Base-by-base conservation (phyloP, 2,797 vertebrate species). In the Sphenopsis melanotis region DNA sequence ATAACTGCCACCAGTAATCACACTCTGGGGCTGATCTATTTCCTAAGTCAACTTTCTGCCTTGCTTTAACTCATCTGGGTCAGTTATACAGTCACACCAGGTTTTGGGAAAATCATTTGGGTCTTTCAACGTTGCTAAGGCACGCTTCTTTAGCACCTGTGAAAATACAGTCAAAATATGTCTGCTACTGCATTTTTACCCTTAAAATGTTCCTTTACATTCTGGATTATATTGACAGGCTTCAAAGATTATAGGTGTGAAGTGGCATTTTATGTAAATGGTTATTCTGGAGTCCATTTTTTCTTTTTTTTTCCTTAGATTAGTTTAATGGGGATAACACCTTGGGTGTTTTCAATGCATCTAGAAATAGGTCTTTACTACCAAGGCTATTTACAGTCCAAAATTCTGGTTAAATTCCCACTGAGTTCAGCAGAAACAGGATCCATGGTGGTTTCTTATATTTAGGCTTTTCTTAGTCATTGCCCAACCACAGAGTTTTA, bases 391-490 rank as follows among this genome's bases (percentile, higher is more conserved):
- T 52, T 7, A 16, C 52, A 78, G 30, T 61, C 87, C 84, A 85
- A 34, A 83, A 61, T 82, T 52, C 78, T 93, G 71, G 68, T 83
- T 63, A 81, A 92, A 91, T 87, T 95, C 90, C 68, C 72, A 81
- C 92, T 89, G 92, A 95, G 65, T 93, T 96, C 72, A 95, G 91
- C 87, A 94, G 87, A 90, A 96, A 93, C 34, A 68, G 17, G 26
- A 91, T 61, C 79, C 69, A 66, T 4, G 9, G 81, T 37, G 79
- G 92, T 89, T 95, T 89, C 72, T 69, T 80, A 83, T 57, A 81
- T 49, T 87, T 83, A 83, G 44, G 44, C 10, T 87, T 93, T 59
- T 80, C 90, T 93, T 93, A 93, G 89, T 75, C 89, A 88, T n/a
- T 72, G 82, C 49, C 24, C 76, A 86, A 74, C 92, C 91, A 87